Percentiles rank a stretch among this genome's conserved stretches.
phyloP scores from a whole-genome alignment of 2,113 vertebrate genomes.

The Leiothrix lutea region DNA sequence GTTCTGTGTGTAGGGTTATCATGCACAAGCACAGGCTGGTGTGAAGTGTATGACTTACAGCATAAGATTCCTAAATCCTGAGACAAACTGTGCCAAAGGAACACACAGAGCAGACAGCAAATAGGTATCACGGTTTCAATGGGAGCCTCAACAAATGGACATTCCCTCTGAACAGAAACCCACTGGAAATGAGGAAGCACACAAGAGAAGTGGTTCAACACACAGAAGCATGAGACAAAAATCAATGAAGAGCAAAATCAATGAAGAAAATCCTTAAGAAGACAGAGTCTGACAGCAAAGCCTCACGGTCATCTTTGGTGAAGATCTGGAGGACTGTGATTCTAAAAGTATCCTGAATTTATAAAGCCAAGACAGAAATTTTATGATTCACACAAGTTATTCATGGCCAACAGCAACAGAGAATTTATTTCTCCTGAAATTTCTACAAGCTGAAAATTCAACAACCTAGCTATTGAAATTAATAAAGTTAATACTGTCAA shows the following conservation, averaged over 20 bases:
- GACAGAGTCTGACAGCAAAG: background rate
- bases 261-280: background rate
- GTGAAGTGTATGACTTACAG: background rate
- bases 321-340: background rate
- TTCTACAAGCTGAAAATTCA: background rate
- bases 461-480: background rate
- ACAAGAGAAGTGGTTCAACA: background rate
- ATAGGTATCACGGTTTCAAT: rapidly evolving
- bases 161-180: background rate
- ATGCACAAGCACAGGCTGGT: background rate
- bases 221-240: background rate
- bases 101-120: background rate
- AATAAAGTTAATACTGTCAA: background rate
- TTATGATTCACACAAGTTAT: background rate
- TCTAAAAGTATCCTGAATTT: background rate
- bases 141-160: background rate
- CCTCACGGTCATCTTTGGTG: rapidly evolving
- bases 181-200: background rate
- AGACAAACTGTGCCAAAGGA: background rate
- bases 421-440: background rate
- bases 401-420: background rate
- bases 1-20: background rate
- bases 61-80: background rate
- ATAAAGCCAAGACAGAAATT: background rate
- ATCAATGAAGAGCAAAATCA: background rate